Conservation (phyloP, 2,888 invertebrate species). For the Nephrotoma guestfalica region DNA sequence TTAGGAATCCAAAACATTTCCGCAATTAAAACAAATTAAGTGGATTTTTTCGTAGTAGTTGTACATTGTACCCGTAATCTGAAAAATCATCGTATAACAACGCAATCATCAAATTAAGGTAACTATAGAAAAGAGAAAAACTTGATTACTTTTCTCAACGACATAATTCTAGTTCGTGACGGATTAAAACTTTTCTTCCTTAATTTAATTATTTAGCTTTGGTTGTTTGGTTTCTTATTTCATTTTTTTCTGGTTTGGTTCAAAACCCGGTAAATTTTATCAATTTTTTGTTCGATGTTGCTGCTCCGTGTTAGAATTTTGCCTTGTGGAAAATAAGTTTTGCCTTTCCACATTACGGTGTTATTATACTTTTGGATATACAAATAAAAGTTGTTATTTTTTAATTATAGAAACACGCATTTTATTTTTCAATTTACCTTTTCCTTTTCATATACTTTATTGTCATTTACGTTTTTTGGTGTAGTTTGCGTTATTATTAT, state of each 20-base stretch:
- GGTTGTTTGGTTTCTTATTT: neutral
- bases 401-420: neutral
- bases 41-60: neutral
- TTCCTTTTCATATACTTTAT: neutral
- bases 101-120: neutral
- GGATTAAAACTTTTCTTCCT: neutral
- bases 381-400: neutral
- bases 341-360: neutral
- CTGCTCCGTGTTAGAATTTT: neutral
- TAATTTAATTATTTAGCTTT: neutral
- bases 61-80: neutral
- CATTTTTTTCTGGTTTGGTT: neutral
- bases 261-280: neutral
- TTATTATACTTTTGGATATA: neutral
- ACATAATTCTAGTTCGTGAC: neutral
- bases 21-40: neutral
- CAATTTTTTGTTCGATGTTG: neutral
- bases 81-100: neutral
- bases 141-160: neutral
- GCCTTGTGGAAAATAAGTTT: neutral
- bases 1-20: neutral
- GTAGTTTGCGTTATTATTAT: neutral
- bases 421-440: neutral
- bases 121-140: neutral
- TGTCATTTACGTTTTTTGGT: neutral